Evolutionary conservation across 2,888 invertebrate species (phyloP).

Genomic region (Watsonalla binaria): DNA sequence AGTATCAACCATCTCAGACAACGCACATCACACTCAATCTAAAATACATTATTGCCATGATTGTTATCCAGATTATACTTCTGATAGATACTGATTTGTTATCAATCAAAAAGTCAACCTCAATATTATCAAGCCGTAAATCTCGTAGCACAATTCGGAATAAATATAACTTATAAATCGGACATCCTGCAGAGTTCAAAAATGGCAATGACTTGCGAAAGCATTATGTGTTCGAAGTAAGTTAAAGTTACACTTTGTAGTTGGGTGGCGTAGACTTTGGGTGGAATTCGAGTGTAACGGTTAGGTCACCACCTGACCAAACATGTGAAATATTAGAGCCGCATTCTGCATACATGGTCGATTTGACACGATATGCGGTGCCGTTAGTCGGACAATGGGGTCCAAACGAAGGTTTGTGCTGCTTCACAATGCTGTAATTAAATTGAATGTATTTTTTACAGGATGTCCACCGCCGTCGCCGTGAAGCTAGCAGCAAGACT

Average conservation of each 20-base stretch:
- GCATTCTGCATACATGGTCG: slow-evolving; percentile 34
- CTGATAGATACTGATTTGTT: background rate
- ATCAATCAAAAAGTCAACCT: background rate
- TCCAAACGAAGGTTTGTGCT: slow-evolving; percentile 25
- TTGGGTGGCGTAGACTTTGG: slow-evolving; percentile 1
- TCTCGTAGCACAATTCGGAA: background rate
- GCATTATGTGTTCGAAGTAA: background rate
- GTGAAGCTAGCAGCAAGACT: slow-evolving; percentile 30
- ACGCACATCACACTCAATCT: too few relatives aligned
- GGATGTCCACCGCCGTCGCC: slow-evolving; percentile 73
- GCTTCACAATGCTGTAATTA: slow-evolving; percentile 29
- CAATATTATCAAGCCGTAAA: background rate
- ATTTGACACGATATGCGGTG: slow-evolving; percentile 41
- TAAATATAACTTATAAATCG: background rate
- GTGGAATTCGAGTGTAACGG: slow-evolving; percentile 15
- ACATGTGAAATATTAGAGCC: slow-evolving; percentile 31
- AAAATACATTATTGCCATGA: too few relatives aligned
- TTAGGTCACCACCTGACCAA: slow-evolving; percentile 37
- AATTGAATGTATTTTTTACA: slow-evolving; percentile 42
- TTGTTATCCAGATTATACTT: too few relatives aligned
- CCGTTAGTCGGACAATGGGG: slow-evolving; percentile 49
- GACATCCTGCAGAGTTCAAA: background rate
- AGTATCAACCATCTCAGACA: too few relatives aligned
- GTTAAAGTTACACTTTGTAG: slow-evolving; percentile 1
- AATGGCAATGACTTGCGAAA: slow-evolving; percentile 2